These are phyloP conservation scores for Etheostoma spectabile DNA, from an alignment of 2,113 vertebrate genomes.

Conservation along the genomic window DNA sequence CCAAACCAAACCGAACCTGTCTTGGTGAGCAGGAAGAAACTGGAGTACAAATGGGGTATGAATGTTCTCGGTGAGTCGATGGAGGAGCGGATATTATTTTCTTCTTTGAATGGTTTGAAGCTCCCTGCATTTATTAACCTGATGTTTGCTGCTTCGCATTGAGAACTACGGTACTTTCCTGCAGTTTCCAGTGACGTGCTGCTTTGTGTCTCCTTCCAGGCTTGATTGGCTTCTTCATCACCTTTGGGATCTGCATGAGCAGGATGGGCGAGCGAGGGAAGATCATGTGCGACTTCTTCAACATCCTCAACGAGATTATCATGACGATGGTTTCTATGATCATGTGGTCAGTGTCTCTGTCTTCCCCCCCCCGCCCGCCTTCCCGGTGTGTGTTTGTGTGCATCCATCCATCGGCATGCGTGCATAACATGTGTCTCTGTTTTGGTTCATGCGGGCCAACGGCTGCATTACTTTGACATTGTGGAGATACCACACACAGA, in stretches of 20 bases:
- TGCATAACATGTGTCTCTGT: constrained; percentile 32
- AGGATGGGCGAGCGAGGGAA: constrained; percentile 87
- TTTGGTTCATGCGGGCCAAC: constrained; percentile 45
- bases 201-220: constrained; percentile 74
- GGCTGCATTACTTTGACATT: constrained; percentile 58
- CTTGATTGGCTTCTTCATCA: constrained; percentile 90
- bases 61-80: constrained; percentile 86
- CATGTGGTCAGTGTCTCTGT: constrained; percentile 85
- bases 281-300: constrained; percentile 89
- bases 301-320: constrained; percentile 90
- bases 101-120: not conserved
- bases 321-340: constrained; percentile 90
- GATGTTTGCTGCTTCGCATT: not conserved
- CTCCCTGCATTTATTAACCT: not conserved
- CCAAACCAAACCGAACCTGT: constrained; percentile 79
- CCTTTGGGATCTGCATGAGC: constrained; percentile 88
- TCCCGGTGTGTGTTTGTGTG: not conserved
- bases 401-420: not conserved
- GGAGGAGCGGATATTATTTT: not conserved
- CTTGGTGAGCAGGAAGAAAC: constrained; percentile 78
- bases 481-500: constrained; percentile 39
- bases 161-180: not conserved
- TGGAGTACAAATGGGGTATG: constrained; percentile 90
- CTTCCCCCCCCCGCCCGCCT: too few relatives aligned
- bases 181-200: not conserved